phyloP scores from a whole-genome alignment of 2,888 invertebrate genomes.

The Chloroclysta siterata region DNA sequence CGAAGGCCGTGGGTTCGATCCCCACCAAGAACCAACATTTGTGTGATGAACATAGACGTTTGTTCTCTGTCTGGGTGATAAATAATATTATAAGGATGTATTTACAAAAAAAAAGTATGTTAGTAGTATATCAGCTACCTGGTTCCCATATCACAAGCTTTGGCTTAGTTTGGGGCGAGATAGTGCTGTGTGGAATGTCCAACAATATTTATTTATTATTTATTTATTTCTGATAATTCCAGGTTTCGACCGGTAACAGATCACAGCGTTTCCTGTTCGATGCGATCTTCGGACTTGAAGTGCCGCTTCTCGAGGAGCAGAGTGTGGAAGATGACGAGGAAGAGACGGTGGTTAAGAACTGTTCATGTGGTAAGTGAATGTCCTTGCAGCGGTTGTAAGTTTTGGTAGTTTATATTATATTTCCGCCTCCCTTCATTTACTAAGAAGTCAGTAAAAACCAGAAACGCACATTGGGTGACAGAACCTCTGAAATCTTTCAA shows the following conservation, averaged over 20 bases:
- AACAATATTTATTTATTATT: too few species aligned
- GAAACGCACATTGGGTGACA: background rate
- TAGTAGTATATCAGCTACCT: too few species aligned
- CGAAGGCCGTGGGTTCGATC: too few species aligned
- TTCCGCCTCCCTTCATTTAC: background rate
- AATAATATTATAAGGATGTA: too few species aligned
- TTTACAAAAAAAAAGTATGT: too few species aligned
- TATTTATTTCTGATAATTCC: constrained; percentile 53
- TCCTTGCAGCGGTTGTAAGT: background rate
- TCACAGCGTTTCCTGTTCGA: constrained; percentile 89
- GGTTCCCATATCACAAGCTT: too few species aligned
- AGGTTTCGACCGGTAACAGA: constrained; percentile 81
- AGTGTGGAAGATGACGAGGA: constrained; percentile 86
- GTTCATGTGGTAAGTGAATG: constrained; percentile 89
- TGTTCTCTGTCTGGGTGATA: too few species aligned
- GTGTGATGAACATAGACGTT: too few species aligned
- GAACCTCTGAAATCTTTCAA: too few species aligned
- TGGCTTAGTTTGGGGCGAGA: too few species aligned
- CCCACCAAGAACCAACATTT: too few species aligned
- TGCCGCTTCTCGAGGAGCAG: constrained; percentile 80
- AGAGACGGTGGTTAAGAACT: constrained; percentile 85
- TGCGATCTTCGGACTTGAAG: constrained; percentile 88
- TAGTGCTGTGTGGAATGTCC: too few species aligned
- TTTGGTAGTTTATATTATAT: background rate
- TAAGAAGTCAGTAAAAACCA: background rate